A percentile compares a stretch with the other conserved stretches of the same genome.
Conservation (phyloP, 1,140 invertebrate species). For the Cecropterus lyciades region DNA sequence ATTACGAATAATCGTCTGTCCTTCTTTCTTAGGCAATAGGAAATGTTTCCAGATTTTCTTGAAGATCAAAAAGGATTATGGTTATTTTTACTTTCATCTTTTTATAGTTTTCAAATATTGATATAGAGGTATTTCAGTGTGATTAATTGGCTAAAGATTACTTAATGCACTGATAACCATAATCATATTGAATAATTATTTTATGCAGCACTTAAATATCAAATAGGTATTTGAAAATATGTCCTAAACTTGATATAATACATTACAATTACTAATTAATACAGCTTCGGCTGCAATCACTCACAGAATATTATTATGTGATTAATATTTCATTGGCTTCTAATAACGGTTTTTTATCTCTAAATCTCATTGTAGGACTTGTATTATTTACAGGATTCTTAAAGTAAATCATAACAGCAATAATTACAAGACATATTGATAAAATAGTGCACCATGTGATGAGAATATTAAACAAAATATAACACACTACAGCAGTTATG, state of each 20-base stretch:
- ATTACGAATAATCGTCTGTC: no score
- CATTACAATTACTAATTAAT: not conserved
- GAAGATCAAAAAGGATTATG: no score
- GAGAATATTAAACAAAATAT: slow-evolving; percentile 94
- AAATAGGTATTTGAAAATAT: not conserved
- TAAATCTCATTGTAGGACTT: slow-evolving; percentile 51
- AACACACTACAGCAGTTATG: slow-evolving; percentile 95
- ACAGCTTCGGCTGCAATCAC: not conserved
- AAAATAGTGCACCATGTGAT: slow-evolving; percentile 93
- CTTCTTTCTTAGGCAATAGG: no score
- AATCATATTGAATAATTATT: not conserved
- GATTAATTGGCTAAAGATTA: not conserved
- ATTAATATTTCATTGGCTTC: slow-evolving; percentile 38
- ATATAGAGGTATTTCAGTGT: no score
- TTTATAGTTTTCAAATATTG: no score
- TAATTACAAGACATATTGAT: slow-evolving; percentile 93
- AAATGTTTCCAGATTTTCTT: no score
- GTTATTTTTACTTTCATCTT: no score
- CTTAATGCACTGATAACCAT: no score
- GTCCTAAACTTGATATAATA: not conserved
- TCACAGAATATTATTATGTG: not conserved
- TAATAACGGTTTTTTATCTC: slow-evolving; percentile 62
- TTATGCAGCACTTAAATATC: not conserved
- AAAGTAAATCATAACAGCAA: slow-evolving; percentile 94
- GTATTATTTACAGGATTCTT: slow-evolving; percentile 92